phyloP scores from a whole-genome alignment of 2,797 vertebrate genomes.

The Phalanger gymnotis region DNA sequence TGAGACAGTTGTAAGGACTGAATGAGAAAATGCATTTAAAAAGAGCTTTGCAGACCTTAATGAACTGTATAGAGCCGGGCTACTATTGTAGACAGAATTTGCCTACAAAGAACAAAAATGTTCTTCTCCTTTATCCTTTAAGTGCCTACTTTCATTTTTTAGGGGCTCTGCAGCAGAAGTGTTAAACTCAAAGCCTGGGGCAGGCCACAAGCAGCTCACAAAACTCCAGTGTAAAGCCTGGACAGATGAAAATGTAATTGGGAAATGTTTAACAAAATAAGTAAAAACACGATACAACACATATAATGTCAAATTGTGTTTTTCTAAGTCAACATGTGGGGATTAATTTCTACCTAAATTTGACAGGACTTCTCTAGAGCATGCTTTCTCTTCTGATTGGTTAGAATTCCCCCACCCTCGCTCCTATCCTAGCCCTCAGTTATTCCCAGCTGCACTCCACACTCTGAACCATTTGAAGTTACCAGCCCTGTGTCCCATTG shows the following conservation, averaged over 20 bases:
- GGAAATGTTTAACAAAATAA: no score
- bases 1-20: background rate
- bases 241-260: background rate
- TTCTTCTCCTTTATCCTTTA: background rate
- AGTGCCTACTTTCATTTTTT: background rate
- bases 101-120: no score
- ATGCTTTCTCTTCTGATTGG: background rate
- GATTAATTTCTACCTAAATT: background rate
- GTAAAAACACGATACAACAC: no score
- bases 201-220: background rate
- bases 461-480: no score
- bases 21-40: background rate
- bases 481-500: no score
- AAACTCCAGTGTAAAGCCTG: background rate
- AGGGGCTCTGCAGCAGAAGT: background rate
- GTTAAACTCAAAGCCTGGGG: background rate
- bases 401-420: no score
- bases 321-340: no score
- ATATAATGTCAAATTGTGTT: no score
- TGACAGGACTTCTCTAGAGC: background rate
- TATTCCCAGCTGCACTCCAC: no score
- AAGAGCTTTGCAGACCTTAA: background rate
- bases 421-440: no score
- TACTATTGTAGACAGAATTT: background rate
- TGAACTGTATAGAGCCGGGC: background rate